phyloP scores from a whole-genome alignment of 2,113 vertebrate species.

The Zosterops pallidus region DNA sequence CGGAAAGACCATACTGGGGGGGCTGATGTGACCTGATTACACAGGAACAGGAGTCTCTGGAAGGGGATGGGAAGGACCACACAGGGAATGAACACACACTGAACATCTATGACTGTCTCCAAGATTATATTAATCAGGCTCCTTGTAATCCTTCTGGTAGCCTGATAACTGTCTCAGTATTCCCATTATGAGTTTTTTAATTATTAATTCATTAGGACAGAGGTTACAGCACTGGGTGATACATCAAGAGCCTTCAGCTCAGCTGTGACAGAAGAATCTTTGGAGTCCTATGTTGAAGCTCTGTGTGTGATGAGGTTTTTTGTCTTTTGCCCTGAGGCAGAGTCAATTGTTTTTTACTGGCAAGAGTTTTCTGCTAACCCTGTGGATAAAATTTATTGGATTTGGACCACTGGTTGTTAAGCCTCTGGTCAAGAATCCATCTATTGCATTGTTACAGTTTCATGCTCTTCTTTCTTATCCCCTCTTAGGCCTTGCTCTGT shows the following conservation, averaged over 20 bases:
- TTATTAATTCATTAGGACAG: conserved; percentile 37
- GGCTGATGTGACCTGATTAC: neutral
- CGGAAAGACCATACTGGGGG: neutral
- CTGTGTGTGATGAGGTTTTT: neutral
- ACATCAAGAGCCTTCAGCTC: neutral
- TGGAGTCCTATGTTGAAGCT: neutral
- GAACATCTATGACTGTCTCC: neutral
- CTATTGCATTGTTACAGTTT: neutral
- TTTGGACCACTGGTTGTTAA: conserved; percentile 32
- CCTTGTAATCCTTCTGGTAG: neutral
- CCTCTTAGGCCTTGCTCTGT: neutral
- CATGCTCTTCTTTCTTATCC: neutral
- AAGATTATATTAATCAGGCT: neutral
- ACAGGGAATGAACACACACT: neutral
- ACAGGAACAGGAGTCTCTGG: neutral
- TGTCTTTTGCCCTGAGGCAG: conserved; percentile 4
- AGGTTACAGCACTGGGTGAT: neutral
- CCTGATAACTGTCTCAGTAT: neutral
- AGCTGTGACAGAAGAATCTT: neutral
- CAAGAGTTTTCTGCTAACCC: neutral
- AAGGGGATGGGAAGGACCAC: neutral
- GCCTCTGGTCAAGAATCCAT: conserved; percentile 10
- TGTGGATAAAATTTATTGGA: conserved; percentile 35
- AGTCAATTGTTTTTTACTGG: conserved; percentile 26
- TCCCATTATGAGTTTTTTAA: conserved; percentile 8